Conservation (phyloP, 2,797 vertebrate genomes). For the Halcyon leucocephala region DNA sequence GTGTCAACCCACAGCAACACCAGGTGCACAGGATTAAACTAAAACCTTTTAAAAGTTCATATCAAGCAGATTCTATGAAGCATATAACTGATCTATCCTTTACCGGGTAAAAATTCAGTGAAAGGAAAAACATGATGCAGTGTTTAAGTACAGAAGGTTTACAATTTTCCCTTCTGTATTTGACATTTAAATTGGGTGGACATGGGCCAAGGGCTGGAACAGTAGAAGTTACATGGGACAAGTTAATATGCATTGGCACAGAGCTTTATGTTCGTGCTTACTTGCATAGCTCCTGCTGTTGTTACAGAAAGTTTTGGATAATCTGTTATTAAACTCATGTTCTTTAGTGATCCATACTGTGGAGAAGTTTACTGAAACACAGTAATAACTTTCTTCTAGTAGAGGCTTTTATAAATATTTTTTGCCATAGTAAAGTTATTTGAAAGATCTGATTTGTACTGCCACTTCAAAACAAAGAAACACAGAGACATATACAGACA, state of each 20-base stretch:
- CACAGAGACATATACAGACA: neutral
- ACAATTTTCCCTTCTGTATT: slow-evolving; percentile 27
- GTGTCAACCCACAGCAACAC: slow-evolving; percentile 9
- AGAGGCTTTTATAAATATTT: neutral
- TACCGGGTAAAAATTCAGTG: slow-evolving; percentile 2
- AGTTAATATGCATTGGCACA: slow-evolving; percentile 27
- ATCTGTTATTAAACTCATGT: neutral
- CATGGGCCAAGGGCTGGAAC: slow-evolving; percentile 10
- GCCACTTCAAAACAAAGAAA: neutral
- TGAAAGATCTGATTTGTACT: neutral
- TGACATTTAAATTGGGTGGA: slow-evolving; percentile 30
- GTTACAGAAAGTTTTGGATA: slow-evolving; percentile 24
- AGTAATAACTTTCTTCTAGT: neutral
- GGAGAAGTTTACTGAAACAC: neutral
- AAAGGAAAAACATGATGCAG: neutral
- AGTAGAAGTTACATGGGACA: slow-evolving; percentile 1
- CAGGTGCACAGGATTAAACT: slow-evolving; percentile 40
- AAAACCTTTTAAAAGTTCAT: slow-evolving; percentile 11
- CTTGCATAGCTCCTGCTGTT: slow-evolving; percentile 17
- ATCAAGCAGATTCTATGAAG: neutral
- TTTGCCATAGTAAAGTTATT: neutral
- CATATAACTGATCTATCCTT: neutral
- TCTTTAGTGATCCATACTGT: neutral
- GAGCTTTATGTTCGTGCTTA: slow-evolving; percentile 1
- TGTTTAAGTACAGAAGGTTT: slow-evolving; percentile 13